Evolutionary conservation across 2,113 vertebrate species (phyloP), one percentile per base, ranked within the genome.

Genomic region (Epinephelus cyanopodus): DNA sequence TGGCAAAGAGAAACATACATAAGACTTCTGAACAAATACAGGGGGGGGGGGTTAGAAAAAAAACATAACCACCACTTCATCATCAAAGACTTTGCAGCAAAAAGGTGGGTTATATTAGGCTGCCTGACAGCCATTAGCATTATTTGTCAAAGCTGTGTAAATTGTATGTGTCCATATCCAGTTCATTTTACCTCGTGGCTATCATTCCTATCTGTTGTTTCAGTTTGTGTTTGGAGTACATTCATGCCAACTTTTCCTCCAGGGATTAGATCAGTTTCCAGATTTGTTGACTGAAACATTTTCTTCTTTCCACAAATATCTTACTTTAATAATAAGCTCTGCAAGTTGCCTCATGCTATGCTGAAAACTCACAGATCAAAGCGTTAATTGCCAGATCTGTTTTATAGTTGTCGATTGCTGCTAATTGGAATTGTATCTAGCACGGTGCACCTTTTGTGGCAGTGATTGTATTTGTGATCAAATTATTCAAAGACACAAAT

Each of bases 351-450:
- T 69, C 10, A 19, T 87, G 60, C 62, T 67, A 70, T 27, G 63
- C 66, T 82, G 45, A 78, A 74, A 83, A 73, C n/a, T 86, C 74
- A 66, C 84, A 90, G 79, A 82, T 83, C 84, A 79, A 79, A 84
- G 88, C 3, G 74, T 1, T 89, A 87, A 91, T 91, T 89, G 65
- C 65, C 57, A 82, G 62, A 86, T 42, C 60, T 76, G 70, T 81
- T 85, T 81, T 70, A 52, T 50, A 54, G 37, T 67, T 62, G 21
- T 67, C 7, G 45, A 68, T 61, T 68, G 19, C 57, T 84, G 79
- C 45, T 89, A 85, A 90, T 81, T 92, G 81, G 78, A 52, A 67
- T 45, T 29, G 13, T 63, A 66, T 21, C 37, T 71, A 47, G 64
- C 48, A 70, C 11, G 6, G 74, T 48, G 5, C 58, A 83, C 58